Base-by-base conservation (phyloP, 1,140 invertebrate species). In the Calephelis virginiensis region DNA sequence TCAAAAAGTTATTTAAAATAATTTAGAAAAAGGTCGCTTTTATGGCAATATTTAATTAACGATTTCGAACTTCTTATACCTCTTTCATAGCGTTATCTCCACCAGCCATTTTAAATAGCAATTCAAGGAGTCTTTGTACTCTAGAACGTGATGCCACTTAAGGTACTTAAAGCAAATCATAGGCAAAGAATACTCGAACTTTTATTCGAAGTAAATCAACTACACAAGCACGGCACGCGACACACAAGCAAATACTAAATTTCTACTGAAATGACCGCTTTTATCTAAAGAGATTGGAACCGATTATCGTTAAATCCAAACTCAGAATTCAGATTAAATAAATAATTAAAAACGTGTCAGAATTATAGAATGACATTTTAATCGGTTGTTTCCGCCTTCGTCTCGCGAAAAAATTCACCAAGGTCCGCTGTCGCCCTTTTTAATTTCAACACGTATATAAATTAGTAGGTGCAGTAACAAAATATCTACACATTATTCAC, bases 51-150 rank as follows among this genome's bases (percentile, higher is more conserved):
- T 43, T 43, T 28, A 28, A 28, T 28, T 28, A 28, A 28, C 28
- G 8, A 43, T 43, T 43, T 43, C 1, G 40, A 43, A 43, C 40
- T 43, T 43, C 8, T 4, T 70, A 77, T 73, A 74, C 85, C 81
- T 80, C 75, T 46, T 80, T 84, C 74, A 85, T 78, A 85, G 81
- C 8, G 81, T 85, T 66, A 80, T 85, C 71, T 83, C 78, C 71
- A 78, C 75, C 67, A 85, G 71, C 81, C 82, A 87, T 82, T 79
- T 67, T 45, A 67, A 66, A 13, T 69, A 73, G 45, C 72, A 65
- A 66, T 60, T 63, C 48, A 71, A 68, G 5, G 77, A 76, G 17
- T 74, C 69, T 72, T 78, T 71, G 71, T 75, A 74, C 7, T 53
- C 61, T 14, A 70, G 56, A 56, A 56, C 12, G 50, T 28, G 53